These are phyloP conservation scores for Nudaria mundana DNA, from an alignment of 2,888 invertebrate species.

Conservation along the genomic window DNA sequence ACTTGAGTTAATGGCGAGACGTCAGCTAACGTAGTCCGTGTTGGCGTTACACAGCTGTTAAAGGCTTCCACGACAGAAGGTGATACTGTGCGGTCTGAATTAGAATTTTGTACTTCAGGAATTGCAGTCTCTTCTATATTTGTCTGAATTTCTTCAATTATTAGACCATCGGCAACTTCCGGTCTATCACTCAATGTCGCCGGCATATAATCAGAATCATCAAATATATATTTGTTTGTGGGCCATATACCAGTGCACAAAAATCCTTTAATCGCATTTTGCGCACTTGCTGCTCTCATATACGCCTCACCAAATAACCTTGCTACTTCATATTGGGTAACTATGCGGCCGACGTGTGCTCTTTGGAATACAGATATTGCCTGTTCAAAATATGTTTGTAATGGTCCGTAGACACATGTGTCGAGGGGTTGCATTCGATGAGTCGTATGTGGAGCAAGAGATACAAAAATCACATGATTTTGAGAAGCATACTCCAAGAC, in stretches of 20 bases:
- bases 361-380: constrained; percentile 7
- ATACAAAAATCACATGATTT: constrained; percentile 23
- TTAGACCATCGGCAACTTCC: too few species aligned
- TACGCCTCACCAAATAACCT: constrained; percentile 14
- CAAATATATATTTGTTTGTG: constrained; percentile 8
- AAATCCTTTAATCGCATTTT: constrained; percentile 9
- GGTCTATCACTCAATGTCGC: too few species aligned
- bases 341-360: constrained; percentile 4
- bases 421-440: too few species aligned
- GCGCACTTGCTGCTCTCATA: constrained; percentile 11
- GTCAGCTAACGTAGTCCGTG: too few species aligned
- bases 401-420: constrained; percentile 5
- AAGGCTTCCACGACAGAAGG: too few species aligned
- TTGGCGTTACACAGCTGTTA: too few species aligned
- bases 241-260: constrained; percentile 10
- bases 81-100: too few species aligned
- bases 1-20: too few species aligned
- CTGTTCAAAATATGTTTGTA: constrained; percentile 14
- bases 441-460: constrained; percentile 23
- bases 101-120: too few species aligned
- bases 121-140: too few species aligned
- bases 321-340: constrained; percentile 12
- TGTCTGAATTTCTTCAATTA: too few species aligned
- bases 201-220: too few species aligned
- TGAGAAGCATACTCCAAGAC: constrained; percentile 18